phyloP scores from a whole-genome alignment of 2,113 vertebrate species.

The Brienomyrus longianalis region DNA sequence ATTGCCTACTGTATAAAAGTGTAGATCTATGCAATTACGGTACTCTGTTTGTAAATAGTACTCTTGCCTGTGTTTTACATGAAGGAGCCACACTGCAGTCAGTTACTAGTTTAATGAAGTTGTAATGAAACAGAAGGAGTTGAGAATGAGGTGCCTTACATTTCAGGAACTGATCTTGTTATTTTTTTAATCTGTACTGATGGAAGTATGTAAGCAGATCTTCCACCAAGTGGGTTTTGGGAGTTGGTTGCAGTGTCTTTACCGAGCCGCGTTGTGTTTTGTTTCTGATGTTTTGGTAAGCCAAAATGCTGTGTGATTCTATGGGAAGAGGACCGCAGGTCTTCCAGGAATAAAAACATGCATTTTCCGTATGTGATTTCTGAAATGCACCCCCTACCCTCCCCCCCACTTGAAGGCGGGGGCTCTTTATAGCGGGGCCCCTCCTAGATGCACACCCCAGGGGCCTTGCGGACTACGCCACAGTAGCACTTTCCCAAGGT shows the following conservation, averaged over 20 bases:
- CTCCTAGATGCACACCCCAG: neutral
- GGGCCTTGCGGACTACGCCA: neutral
- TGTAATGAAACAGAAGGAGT: constrained; percentile 41
- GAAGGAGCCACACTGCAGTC: constrained; percentile 42
- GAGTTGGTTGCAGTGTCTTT: neutral
- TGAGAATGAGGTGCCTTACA: constrained; percentile 84
- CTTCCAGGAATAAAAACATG: constrained; percentile 5
- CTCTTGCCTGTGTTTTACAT: constrained; percentile 53
- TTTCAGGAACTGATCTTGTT: constrained; percentile 45
- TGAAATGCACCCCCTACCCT: neutral
- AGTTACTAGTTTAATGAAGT: constrained; percentile 34
- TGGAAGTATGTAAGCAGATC: constrained; percentile 25
- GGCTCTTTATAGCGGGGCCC: neutral
- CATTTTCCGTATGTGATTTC: neutral
- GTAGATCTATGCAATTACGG: constrained; percentile 71
- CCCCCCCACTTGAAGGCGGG: neutral
- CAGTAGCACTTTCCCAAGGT: neutral
- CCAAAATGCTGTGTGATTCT: constrained; percentile 27
- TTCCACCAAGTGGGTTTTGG: neutral
- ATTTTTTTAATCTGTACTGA: constrained; percentile 65
- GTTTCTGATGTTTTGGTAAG: constrained; percentile 44
- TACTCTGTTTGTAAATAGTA: constrained; percentile 50
- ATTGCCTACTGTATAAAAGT: constrained; percentile 59
- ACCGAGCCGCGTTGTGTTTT: neutral
- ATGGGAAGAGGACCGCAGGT: neutral